Evolutionary conservation across 2,888 invertebrate genomes (phyloP).

Genomic region (Cantharis lateralis): DNA sequence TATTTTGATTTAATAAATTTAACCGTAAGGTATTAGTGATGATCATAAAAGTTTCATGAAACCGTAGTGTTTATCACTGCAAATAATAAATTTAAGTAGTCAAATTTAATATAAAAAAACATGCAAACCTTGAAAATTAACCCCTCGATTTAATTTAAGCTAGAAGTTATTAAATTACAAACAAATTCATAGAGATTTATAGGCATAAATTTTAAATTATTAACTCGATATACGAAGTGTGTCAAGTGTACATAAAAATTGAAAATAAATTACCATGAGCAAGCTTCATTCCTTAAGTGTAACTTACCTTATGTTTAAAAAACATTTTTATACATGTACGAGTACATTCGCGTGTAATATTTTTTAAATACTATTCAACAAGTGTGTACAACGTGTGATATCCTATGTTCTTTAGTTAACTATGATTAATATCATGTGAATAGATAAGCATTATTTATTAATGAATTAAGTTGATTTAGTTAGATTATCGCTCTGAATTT

Average conservation of each 20-base stretch:
- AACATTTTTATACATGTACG: conserved; percentile 48
- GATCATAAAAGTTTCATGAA: too few relatives aligned
- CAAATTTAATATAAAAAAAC: neutral
- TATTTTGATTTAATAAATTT: too few relatives aligned
- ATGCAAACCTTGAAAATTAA: neutral
- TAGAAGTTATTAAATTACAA: neutral
- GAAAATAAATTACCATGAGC: conserved; percentile 50
- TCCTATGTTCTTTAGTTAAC: conserved; percentile 48
- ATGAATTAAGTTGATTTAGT: conserved; percentile 51
- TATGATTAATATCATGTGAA: conserved; percentile 51
- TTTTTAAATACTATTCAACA: conserved; percentile 49
- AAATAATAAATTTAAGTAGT: neutral
- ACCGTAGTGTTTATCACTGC: too few relatives aligned
- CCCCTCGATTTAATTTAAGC: neutral
- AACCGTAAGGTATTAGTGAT: too few relatives aligned
- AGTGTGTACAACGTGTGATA: conserved; percentile 44
- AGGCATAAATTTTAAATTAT: conserved; percentile 36
- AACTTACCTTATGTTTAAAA: conserved; percentile 49
- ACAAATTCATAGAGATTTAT: neutral
- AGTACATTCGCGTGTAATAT: conserved; percentile 53
- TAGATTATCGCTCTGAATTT: conserved; percentile 38
- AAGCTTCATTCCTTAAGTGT: conserved; percentile 46
- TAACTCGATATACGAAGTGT: conserved; percentile 47
- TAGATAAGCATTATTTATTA: conserved; percentile 46
- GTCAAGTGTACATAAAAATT: conserved; percentile 39